A percentile compares a stretch with the other conserved stretches of the same genome.
Conservation (phyloP, 2,113 vertebrate species). For the Thamnophis sirtalis region DNA sequence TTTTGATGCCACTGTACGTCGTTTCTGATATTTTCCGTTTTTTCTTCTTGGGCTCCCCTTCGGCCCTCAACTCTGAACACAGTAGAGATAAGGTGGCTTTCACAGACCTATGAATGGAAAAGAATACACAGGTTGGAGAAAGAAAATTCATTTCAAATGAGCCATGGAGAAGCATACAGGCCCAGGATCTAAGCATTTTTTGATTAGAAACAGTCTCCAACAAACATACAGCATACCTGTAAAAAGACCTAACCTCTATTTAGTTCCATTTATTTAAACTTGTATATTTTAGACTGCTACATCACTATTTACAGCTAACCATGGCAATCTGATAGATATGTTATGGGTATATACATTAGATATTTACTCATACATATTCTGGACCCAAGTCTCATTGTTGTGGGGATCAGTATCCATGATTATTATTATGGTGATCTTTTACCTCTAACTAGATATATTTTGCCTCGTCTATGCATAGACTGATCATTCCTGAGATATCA, state of each 20-base stretch:
- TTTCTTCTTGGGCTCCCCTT: slow-evolving; percentile 77
- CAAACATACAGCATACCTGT: background rate
- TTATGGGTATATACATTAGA: background rate
- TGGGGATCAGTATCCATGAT: background rate
- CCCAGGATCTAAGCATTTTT: background rate
- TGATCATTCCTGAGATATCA: background rate
- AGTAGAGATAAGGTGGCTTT: slow-evolving; percentile 78
- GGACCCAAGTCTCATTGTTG: background rate
- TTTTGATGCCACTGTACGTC: slow-evolving; percentile 66
- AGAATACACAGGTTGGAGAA: slow-evolving; percentile 41
- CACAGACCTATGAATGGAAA: slow-evolving; percentile 72
- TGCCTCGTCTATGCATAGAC: background rate
- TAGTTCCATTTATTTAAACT: background rate
- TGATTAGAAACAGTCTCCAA: background rate
- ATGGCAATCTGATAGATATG: background rate
- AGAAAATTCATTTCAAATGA: background rate
- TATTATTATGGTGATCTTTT: background rate
- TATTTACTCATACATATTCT: background rate
- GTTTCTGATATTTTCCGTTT: slow-evolving; percentile 79
- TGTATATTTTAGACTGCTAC: background rate
- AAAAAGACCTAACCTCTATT: background rate
- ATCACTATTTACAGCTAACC: background rate
- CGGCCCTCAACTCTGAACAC: slow-evolving; percentile 77
- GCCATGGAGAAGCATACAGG: background rate
- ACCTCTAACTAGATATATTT: background rate